Base-by-base conservation (phyloP, 2,888 invertebrate species). In the Stenchaetothrips biformis region DNA sequence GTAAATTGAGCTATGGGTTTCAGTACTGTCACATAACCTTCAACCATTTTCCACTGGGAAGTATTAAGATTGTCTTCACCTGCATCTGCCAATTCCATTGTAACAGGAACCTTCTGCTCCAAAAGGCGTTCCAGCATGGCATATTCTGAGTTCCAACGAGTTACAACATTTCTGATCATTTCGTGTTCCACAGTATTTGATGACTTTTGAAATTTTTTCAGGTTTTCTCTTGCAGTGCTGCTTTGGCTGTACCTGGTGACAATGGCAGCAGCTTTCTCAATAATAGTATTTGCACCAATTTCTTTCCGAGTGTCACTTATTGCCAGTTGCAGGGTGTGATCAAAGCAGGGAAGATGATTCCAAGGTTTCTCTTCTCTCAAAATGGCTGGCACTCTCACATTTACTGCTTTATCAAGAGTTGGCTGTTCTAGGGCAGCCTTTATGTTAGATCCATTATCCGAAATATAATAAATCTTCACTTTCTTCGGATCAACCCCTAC, bases 281-380 rank as follows among this genome's bases (percentile, higher is more conserved):
- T 62, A 62, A 16, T 18, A 62, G 62, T 16, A 62, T 13, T 18
- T 62, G 62, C 62, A 62, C 62, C 62, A 62, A 62, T 18, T 62
- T 62, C 62, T 62, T 62, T 62, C 6, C 62, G 62, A 62, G 62
- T 62, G 62, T 62, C 62, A 62, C 62, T 62, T 62, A 18, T 62
- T 9, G 62, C 62, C 62, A 62, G 62, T 62, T 62, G 62, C 9
- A 62, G 18, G 62, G 62, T 62, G 62, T 62, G 62, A 18, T 62
- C 62, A 62, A 18, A 62, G 62, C 62, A 62, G 62, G 62, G 62
- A 62, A 62, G 62, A 6, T 62, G 62, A 62, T 6, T 62, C 62
- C 62, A 62, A 13, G 62, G 62, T 18, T 62, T 62, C 62, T 62
- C 18, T 62, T 62, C 62, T 62, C 62, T 62, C 18, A 62, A 62